Conservation (phyloP, 1,140 invertebrate genomes). For the Triops longicaudatus region DNA sequence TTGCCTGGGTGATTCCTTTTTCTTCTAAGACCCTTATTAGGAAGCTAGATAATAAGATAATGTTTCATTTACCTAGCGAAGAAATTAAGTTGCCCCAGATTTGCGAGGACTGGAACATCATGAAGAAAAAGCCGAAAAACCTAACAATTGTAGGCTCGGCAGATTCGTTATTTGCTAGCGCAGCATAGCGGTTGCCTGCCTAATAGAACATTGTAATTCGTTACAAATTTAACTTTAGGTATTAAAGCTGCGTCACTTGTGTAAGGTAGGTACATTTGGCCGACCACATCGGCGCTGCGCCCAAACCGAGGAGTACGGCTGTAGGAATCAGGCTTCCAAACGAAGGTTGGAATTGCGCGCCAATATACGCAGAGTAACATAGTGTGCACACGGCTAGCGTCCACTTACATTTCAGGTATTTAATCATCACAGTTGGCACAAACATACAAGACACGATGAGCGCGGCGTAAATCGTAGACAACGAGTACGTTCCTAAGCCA, state of each 20-base stretch:
- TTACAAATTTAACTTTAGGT: conserved; percentile 19
- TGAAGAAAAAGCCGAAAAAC: conserved; percentile 97
- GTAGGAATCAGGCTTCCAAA: conserved; percentile 88
- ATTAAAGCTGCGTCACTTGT: conserved; percentile 43
- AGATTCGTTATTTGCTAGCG: conserved; percentile 64
- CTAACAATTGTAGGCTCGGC: conserved; percentile 79
- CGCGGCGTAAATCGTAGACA: conserved; percentile 78
- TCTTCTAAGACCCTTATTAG: background rate
- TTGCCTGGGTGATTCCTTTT: background rate
- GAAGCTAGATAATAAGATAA: background rate
- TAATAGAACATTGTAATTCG: conserved; percentile 16
- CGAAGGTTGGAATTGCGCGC: conserved; percentile 78
- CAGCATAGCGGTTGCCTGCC: conserved; percentile 33
- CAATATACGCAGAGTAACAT: conserved; percentile 89
- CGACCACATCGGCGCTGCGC: conserved; percentile 92
- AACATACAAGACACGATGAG: conserved; percentile 87
- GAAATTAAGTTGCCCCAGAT: conserved; percentile 94
- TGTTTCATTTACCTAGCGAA: conserved; percentile 62
- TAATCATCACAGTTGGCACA: conserved; percentile 79
- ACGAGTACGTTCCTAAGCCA: conserved; percentile 70
- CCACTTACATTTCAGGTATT: conserved; percentile 87
- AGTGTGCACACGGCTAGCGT: conserved; percentile 83
- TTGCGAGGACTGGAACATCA: conserved; percentile 90
- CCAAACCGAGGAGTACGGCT: conserved; percentile 75
- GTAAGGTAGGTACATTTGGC: conserved; percentile 93